Conservation (phyloP, 2,113 vertebrate species). For the Tachuris rubrigastra region DNA sequence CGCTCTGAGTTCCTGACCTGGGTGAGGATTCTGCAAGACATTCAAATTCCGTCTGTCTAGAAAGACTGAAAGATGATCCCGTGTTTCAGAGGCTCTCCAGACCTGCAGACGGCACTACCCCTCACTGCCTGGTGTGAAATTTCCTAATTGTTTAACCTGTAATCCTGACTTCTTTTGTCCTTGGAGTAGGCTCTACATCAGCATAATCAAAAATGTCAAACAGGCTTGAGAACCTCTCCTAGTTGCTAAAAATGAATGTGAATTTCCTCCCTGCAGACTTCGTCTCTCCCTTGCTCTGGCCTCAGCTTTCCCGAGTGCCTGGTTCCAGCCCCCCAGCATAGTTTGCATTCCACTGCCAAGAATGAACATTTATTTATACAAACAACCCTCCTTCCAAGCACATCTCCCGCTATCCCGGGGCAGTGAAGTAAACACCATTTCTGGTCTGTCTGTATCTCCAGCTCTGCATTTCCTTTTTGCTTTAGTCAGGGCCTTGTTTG, state of each 20-base stretch:
- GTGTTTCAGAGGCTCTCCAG: not conserved
- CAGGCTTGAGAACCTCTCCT: constrained; percentile 63
- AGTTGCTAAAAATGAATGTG: constrained; percentile 59
- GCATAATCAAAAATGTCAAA: constrained; percentile 58
- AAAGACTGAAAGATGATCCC: constrained; percentile 8
- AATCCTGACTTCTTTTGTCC: constrained; percentile 48
- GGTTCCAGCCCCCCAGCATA: constrained; percentile 66
- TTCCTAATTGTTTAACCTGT: constrained; percentile 30
- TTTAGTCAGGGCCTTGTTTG: not conserved
- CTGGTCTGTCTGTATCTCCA: not conserved
- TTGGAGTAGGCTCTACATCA: constrained; percentile 20
- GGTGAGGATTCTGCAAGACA: constrained; percentile 28
- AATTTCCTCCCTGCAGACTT: constrained; percentile 31
- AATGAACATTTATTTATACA: constrained; percentile 74
- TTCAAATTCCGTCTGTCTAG: constrained; percentile 43
- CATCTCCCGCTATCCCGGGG: constrained; percentile 27
- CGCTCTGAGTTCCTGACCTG: not conserved
- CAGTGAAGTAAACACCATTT: not conserved
- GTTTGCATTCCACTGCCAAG: constrained; percentile 72
- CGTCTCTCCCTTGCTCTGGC: constrained; percentile 54
- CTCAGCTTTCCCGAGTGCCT: constrained; percentile 55
- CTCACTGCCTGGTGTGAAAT: not conserved
- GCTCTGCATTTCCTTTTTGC: not conserved
- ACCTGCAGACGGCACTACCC: not conserved
- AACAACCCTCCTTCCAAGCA: constrained; percentile 54